Conservation (phyloP, 1,140 invertebrate species). For the Drosophila pruinosa region DNA sequence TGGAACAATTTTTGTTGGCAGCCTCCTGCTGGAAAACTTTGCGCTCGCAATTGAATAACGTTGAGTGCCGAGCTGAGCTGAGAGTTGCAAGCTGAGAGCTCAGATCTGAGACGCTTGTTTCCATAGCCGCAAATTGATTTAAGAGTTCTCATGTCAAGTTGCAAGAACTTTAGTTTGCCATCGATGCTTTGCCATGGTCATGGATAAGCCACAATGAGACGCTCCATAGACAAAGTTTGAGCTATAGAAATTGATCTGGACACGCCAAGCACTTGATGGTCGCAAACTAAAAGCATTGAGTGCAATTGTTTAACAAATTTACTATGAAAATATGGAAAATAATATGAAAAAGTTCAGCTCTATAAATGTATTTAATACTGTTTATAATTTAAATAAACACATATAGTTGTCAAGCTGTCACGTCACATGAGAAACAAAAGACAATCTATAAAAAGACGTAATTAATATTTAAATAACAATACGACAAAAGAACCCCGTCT, state of each 20-base stretch:
- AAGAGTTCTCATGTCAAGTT: constrained; percentile 37
- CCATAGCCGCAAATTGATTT: constrained; percentile 43
- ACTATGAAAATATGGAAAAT: neutral
- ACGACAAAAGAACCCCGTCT: neutral
- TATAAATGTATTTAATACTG: neutral
- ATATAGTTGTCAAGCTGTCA: neutral
- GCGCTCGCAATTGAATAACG: constrained; percentile 35
- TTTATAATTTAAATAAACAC: too few relatives aligned
- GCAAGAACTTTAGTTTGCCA: constrained; percentile 24
- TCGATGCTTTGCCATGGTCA: constrained; percentile 46
- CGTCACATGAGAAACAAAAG: neutral
- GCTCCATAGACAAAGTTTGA: neutral
- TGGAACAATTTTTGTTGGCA: constrained; percentile 50
- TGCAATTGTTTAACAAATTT: neutral
- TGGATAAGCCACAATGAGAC: neutral
- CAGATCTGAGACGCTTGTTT: constrained; percentile 9
- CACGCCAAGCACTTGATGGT: neutral
- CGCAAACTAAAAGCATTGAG: neutral
- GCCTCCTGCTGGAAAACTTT: constrained; percentile 22
- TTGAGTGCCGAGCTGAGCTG: constrained; percentile 4
- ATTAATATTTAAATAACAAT: neutral
- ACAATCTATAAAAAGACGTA: neutral
- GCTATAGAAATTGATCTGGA: neutral
- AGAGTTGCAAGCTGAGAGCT: neutral
- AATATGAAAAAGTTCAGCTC: too few relatives aligned